Conservation (phyloP, 2,888 invertebrate genomes). For the Idaea straminata region DNA sequence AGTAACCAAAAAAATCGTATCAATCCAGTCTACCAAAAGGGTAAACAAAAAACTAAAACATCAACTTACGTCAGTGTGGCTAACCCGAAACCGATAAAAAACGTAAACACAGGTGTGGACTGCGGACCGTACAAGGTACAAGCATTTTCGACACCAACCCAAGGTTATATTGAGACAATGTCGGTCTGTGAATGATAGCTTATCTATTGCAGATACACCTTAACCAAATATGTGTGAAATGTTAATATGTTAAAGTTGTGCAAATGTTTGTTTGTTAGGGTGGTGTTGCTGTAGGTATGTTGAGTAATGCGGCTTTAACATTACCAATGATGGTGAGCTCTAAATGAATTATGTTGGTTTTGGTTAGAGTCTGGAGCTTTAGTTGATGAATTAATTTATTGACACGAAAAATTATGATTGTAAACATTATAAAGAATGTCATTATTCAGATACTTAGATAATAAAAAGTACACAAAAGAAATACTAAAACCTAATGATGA, state of each 20-base stretch:
- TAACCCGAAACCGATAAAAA: conserved; percentile 43
- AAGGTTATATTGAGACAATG: conserved; percentile 53
- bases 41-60: conserved; percentile 14
- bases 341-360: background rate
- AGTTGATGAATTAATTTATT: too few species aligned
- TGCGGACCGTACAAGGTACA: conserved; percentile 27
- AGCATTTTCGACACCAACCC: conserved; percentile 50
- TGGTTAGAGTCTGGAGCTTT: too few species aligned
- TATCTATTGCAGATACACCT: conserved; percentile 43
- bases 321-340: background rate
- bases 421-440: too few species aligned
- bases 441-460: too few species aligned
- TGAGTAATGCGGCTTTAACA: background rate
- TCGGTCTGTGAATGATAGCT: conserved; percentile 28
- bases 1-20: conserved; percentile 6
- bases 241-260: conserved; percentile 23
- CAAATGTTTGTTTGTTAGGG: conserved; percentile 36
- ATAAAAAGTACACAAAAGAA: too few species aligned
- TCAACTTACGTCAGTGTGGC: conserved; percentile 30
- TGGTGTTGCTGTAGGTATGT: background rate
- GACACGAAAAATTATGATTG: too few species aligned
- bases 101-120: conserved; percentile 62
- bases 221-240: conserved; percentile 32
- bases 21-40: conserved; percentile 16
- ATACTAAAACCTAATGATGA: too few species aligned